Conservation (phyloP, 2,113 vertebrate genomes). For the Equus przewalskii region DNA sequence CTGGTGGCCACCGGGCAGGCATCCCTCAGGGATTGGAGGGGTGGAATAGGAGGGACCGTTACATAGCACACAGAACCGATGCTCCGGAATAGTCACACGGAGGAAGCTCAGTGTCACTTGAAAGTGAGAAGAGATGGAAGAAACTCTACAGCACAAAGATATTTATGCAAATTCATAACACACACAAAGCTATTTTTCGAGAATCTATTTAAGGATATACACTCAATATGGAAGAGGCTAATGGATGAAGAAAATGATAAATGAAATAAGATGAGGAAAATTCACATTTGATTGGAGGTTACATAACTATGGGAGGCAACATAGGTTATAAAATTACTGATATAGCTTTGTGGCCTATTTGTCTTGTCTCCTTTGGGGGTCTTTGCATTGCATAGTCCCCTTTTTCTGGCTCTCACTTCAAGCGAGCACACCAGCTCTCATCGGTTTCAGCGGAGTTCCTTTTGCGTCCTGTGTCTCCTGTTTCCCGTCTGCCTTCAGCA, state of each 20-base stretch:
- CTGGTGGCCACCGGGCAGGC: neutral
- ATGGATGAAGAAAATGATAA: neutral
- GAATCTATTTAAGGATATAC: neutral
- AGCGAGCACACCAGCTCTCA: accelerated
- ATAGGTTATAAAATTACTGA: neutral
- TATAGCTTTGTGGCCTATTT: neutral
- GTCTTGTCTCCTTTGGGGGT: neutral
- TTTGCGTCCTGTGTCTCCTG: neutral
- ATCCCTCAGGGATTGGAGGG: neutral
- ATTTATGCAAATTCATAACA: neutral
- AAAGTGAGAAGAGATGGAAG: neutral
- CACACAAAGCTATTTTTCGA: neutral
- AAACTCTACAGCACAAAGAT: neutral
- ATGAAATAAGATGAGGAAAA: neutral
- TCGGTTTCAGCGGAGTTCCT: neutral
- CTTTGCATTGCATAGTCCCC: neutral
- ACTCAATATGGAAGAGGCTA: neutral
- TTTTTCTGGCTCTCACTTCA: neutral
- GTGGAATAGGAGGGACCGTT: neutral
- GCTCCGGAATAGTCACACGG: neutral
- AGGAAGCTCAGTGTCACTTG: neutral
- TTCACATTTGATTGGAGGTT: neutral
- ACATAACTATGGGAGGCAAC: neutral
- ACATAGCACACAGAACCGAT: neutral
- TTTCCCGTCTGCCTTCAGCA: neutral